A percentile compares a stretch with the other conserved stretches of the same genome.
phyloP scores from a whole-genome alignment of 2,113 vertebrate species.

The Cyanoliseus patagonus region DNA sequence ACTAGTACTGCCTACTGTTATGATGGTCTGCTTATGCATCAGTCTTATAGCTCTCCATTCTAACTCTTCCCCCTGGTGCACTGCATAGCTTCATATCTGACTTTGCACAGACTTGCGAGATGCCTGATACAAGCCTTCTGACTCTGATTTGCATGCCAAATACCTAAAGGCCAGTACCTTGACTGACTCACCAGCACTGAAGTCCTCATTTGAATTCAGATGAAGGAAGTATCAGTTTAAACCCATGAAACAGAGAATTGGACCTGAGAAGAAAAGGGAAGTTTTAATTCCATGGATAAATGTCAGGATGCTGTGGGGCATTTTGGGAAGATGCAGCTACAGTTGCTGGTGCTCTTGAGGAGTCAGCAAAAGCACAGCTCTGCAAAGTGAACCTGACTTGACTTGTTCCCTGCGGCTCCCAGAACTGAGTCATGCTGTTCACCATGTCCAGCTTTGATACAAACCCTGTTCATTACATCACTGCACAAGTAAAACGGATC shows the following conservation, averaged over 20 bases:
- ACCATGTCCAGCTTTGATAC: neutral
- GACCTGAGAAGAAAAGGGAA: neutral
- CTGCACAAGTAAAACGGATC: neutral
- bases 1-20: neutral
- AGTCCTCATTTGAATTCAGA: neutral
- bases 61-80: neutral
- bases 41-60: neutral
- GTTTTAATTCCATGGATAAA: neutral
- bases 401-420: neutral
- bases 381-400: conserved; percentile 18
- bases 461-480: conserved; percentile 17
- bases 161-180: neutral
- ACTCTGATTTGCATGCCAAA: neutral
- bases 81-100: neutral
- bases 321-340: neutral
- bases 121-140: neutral
- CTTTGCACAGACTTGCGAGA: neutral
- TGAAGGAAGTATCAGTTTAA: neutral
- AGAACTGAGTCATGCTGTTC: neutral
- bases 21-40: neutral
- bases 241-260: neutral
- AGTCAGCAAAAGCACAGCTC: neutral
- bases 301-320: neutral
- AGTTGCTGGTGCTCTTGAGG: neutral
- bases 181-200: neutral